Evolutionary conservation across 2,113 vertebrate genomes (phyloP).

Genomic region (Zosterops pallidus): DNA sequence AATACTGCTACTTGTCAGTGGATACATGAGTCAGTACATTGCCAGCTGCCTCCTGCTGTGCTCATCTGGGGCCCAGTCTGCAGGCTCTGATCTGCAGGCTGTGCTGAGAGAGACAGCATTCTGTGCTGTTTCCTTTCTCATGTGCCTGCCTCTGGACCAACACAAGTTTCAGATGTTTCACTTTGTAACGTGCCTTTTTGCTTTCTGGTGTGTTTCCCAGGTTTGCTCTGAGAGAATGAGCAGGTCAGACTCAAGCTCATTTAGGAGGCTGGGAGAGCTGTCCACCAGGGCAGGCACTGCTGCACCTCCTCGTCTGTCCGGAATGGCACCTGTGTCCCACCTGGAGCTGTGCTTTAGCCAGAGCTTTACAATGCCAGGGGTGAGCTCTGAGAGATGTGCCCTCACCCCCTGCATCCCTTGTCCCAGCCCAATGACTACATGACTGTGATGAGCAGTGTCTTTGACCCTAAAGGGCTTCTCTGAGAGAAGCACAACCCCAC

Average conservation of each 20-base stretch:
- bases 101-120: neutral
- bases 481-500: neutral
- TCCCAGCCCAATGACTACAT: fast-evolving
- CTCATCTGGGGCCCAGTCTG: slow-evolving; percentile 53
- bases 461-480: neutral
- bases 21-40: slow-evolving; percentile 39
- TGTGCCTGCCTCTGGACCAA: fast-evolving
- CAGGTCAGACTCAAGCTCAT: neutral
- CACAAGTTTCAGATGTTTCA: neutral
- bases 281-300: neutral
- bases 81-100: neutral
- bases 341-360: neutral
- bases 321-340: fast-evolving
- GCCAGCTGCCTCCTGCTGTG: slow-evolving; percentile 36
- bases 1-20: slow-evolving; percentile 58
- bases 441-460: neutral
- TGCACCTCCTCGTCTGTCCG: neutral
- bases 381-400: neutral
- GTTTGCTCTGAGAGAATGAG: neutral
- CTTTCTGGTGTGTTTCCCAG: neutral
- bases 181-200: fast-evolving
- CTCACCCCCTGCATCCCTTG: fast-evolving
- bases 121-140: neutral
- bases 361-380: fast-evolving
- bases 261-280: fast-evolving